These are phyloP conservation scores for Mustela lutreola DNA, from an alignment of 2,113 vertebrate species.

Conservation along the genomic window DNA sequence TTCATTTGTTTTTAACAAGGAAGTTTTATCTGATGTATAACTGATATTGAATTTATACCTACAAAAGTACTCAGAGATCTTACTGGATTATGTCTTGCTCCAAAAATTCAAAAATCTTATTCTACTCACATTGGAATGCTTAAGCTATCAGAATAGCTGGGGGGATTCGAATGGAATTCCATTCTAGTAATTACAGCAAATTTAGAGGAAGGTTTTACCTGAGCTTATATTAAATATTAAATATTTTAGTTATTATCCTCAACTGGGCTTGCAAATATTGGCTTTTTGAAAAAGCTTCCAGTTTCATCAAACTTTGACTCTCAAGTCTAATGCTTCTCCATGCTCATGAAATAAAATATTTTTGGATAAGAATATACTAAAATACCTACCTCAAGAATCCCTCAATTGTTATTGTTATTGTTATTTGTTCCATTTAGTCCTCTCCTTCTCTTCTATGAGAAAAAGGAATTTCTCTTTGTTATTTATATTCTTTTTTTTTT, in stretches of 20 bases:
- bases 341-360: background rate
- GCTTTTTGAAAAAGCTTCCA: background rate
- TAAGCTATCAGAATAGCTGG: background rate
- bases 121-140: background rate
- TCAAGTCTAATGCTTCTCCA: background rate
- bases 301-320: background rate
- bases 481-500: background rate
- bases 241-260: background rate
- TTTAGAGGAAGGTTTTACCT: background rate
- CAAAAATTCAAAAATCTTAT: background rate
- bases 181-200: background rate
- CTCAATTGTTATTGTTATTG: too few relatives aligned
- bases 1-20: background rate
- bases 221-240: background rate
- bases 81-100: background rate
- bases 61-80: background rate
- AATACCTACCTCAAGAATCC: background rate
- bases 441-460: background rate
- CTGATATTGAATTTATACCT: background rate
- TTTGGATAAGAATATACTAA: background rate
- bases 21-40: background rate
- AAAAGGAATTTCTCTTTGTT: background rate
- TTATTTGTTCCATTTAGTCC: background rate
- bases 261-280: background rate
- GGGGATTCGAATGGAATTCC: background rate